Conservation (phyloP, 1,140 invertebrate species). For the Maniola jurtina region DNA sequence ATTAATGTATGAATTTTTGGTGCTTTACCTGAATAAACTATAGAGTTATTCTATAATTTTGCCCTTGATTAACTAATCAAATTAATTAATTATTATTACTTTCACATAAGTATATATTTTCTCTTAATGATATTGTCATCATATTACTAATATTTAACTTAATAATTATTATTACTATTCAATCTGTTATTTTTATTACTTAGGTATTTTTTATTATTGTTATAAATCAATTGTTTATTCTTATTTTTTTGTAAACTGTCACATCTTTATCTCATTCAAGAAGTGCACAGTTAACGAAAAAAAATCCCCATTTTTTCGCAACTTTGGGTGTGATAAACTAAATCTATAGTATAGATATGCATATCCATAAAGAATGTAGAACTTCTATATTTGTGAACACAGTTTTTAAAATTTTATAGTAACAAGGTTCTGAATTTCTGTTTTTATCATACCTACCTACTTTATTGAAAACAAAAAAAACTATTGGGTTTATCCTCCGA, state of each 20-base stretch:
- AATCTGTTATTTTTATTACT: background rate
- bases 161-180: no score
- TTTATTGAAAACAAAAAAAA: no score
- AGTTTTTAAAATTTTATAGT: no score
- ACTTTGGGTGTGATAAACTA: background rate
- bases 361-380: no score
- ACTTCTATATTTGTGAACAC: no score
- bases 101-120: background rate
- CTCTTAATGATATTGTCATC: background rate
- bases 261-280: conserved; percentile 63
- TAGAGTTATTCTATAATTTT: background rate
- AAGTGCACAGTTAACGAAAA: conserved; percentile 55
- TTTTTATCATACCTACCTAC: no score
- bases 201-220: background rate
- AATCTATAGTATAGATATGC: no score
- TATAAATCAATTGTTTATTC: conserved; percentile 1
- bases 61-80: no score
- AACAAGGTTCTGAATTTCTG: no score
- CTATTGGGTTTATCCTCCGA: no score
- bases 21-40: background rate
- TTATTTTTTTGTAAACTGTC: conserved; percentile 47
- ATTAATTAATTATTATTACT: no score
- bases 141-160: background rate
- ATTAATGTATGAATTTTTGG: background rate
- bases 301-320: conserved; percentile 11